Evolutionary conservation across 2,113 vertebrate genomes (phyloP).

Genomic region (Nymphicus hollandicus): DNA sequence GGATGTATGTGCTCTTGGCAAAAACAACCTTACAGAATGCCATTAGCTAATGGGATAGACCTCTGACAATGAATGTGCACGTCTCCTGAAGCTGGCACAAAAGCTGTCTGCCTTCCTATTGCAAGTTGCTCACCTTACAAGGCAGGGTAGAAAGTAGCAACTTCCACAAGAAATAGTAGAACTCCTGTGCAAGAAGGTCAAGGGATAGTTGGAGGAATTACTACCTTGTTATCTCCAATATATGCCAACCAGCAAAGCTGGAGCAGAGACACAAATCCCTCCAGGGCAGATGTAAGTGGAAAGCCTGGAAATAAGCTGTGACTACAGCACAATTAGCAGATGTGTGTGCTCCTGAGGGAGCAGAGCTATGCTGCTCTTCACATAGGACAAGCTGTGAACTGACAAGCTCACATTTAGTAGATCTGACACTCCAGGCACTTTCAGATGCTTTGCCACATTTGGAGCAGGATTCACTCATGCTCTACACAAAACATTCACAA

Average conservation of each 20-base stretch:
- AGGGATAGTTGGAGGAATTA: background rate
- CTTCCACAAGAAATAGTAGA: background rate
- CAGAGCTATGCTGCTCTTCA: background rate
- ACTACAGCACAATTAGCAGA: background rate
- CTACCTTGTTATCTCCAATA: background rate
- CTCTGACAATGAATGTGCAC: background rate
- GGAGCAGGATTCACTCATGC: slow-evolving; percentile 6
- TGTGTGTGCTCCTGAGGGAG: background rate
- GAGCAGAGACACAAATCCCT: background rate
- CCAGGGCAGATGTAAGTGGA: background rate
- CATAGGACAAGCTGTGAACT: background rate
- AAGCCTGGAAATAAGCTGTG: background rate
- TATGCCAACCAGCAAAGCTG: background rate
- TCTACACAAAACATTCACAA: slow-evolving; percentile 12
- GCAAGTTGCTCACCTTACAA: background rate
- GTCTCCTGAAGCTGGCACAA: background rate
- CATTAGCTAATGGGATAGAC: background rate
- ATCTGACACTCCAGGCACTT: slow-evolving; percentile 10
- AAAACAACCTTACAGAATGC: background rate
- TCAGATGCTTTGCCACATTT: slow-evolving; percentile 7
- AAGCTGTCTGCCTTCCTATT: background rate
- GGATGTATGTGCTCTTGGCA: background rate
- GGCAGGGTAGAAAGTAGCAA: background rate
- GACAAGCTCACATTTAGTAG: background rate
- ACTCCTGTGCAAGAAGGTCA: background rate